These are phyloP conservation scores for Periophthalmodon schlosseri DNA, from an alignment of 2,113 vertebrate genomes.

Conservation along the genomic window DNA sequence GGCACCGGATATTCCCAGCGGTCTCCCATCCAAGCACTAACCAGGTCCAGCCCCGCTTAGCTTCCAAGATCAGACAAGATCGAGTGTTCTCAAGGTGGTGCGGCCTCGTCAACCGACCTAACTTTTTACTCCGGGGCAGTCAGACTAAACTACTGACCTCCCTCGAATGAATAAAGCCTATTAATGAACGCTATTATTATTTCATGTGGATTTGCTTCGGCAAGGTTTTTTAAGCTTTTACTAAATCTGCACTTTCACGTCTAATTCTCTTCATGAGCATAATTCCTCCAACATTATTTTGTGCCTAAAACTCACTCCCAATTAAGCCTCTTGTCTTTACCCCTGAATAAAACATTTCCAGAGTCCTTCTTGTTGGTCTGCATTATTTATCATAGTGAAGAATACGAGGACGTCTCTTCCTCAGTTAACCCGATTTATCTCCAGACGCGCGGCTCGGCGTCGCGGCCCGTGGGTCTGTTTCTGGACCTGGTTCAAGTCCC, in stretches of 20 bases:
- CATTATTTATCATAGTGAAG: slow-evolving; percentile 19
- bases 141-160: not conserved
- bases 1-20: too few species aligned
- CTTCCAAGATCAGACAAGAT: not conserved
- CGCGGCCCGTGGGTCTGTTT: slow-evolving; percentile 4
- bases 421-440: slow-evolving; percentile 8
- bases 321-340: slow-evolving; percentile 15
- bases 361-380: slow-evolving; percentile 3
- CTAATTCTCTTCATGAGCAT: not conserved
- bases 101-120: not conserved
- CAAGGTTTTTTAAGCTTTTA: not conserved
- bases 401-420: slow-evolving; percentile 4
- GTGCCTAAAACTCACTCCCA: slow-evolving; percentile 6
- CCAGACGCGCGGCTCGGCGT: not conserved
- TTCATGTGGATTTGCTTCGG: not conserved
- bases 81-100: not conserved
- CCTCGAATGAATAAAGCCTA: not conserved
- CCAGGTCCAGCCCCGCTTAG: too few species aligned
- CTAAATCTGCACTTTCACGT: not conserved
- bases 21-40: too few species aligned
- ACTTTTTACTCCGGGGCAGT: not conserved
- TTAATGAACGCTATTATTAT: not conserved
- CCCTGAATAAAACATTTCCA: slow-evolving; percentile 11
- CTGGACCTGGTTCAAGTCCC: not conserved
- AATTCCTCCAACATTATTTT: not conserved